Conservation (phyloP, 2,888 invertebrate genomes). For the Helicoverpa assulta region DNA sequence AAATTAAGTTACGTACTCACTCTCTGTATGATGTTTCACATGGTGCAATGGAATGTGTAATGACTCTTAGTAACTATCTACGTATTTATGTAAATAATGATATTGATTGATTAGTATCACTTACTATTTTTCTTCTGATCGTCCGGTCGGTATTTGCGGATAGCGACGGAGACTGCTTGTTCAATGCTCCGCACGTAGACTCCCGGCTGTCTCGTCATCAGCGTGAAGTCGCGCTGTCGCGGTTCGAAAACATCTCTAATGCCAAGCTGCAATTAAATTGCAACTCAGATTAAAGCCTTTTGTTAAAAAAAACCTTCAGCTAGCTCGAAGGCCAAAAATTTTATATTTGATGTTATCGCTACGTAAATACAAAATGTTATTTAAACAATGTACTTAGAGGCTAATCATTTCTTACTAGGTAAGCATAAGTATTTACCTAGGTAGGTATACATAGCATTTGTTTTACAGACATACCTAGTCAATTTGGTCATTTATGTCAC, state of each 20-base stretch:
- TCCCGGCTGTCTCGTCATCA: conserved; percentile 94
- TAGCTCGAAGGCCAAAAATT: conserved; percentile 22
- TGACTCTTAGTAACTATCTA: too few relatives aligned
- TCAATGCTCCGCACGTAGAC: conserved; percentile 96
- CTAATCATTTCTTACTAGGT: too few relatives aligned
- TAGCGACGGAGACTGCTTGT: conserved; percentile 95
- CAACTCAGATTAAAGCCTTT: conserved; percentile 32
- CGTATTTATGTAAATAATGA: too few relatives aligned
- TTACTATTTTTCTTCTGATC: conserved; percentile 89
- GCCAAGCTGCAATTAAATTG: conserved; percentile 90
- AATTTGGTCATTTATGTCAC: conserved; percentile 6
- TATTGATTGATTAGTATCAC: conserved; percentile 57
- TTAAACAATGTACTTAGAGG: too few relatives aligned
- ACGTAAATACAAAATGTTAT: conserved; percentile 8
- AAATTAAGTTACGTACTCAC: too few relatives aligned
- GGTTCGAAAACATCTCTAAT: conserved; percentile 95
- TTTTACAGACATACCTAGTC: background rate
- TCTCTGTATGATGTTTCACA: too few relatives aligned
- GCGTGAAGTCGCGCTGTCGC: conserved; percentile 93
- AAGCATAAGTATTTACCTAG: too few relatives aligned
- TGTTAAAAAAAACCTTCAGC: conserved; percentile 45
- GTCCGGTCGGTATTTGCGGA: conserved; percentile 93
- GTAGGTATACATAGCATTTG: background rate
- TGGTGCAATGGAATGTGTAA: too few relatives aligned
- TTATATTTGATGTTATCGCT: conserved; percentile 29